A percentile compares a stretch with the other conserved stretches of the same genome.
Conservation (phyloP, 2,888 invertebrate species). For the Thymelicus lineola region DNA sequence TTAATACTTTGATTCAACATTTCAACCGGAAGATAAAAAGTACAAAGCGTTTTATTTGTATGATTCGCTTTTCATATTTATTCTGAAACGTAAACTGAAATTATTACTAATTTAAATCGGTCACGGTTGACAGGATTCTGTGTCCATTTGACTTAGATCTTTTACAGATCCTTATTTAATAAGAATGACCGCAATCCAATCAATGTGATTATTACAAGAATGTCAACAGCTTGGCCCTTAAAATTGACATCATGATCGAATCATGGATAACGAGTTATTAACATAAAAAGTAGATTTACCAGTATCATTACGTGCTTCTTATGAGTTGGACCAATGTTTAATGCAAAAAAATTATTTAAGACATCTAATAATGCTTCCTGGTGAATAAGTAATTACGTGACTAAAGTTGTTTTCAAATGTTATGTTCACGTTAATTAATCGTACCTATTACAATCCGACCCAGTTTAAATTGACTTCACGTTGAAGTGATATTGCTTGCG, state of each 20-base stretch:
- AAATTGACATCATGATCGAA: constrained; percentile 51
- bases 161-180: no score
- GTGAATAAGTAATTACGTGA: constrained; percentile 6
- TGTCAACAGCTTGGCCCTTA: constrained; percentile 50
- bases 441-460: constrained; percentile 17
- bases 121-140: no score
- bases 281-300: background rate
- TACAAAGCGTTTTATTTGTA: no score
- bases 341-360: background rate
- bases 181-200: no score
- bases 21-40: no score
- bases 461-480: constrained; percentile 9
- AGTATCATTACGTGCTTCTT: constrained; percentile 26
- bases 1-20: no score
- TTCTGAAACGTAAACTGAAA: no score
- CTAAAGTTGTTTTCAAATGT: constrained; percentile 16
- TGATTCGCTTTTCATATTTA: no score
- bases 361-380: background rate
- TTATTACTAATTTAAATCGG: no score
- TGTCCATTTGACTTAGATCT: no score
- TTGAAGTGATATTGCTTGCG: constrained; percentile 7
- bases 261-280: constrained; percentile 64
- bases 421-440: constrained; percentile 23
- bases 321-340: background rate
- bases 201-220: background rate